A percentile compares a stretch with the other conserved stretches of the same genome.
These are phyloP conservation scores for Valencia hispanica DNA, from an alignment of 2,797 vertebrate genomes.

Conservation along the genomic window DNA sequence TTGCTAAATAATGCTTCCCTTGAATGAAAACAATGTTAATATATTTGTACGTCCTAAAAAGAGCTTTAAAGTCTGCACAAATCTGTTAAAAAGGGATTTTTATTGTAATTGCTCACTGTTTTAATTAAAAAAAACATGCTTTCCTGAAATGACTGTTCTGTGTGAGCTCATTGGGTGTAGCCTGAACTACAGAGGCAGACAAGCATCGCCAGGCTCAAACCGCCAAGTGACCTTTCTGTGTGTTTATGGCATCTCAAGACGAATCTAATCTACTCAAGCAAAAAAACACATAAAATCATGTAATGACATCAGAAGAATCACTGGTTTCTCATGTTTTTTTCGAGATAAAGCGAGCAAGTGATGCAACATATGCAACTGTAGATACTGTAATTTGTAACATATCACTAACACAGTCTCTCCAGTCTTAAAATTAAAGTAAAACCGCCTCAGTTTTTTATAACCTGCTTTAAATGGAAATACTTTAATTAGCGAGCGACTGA, in stretches of 20 bases:
- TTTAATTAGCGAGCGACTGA: neutral
- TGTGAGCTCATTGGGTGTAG: conserved; percentile 19
- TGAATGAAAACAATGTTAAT: conserved; percentile 5
- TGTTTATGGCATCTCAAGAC: neutral
- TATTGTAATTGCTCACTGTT: conserved; percentile 1
- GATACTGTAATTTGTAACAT: neutral
- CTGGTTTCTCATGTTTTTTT: neutral
- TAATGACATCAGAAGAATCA: too few species aligned
- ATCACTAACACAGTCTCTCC: neutral
- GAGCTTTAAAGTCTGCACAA: conserved; percentile 15
- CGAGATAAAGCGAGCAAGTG: neutral
- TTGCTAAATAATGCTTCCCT: conserved; percentile 1
- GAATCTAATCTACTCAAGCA: neutral
- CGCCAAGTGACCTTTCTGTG: neutral
- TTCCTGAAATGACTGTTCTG: neutral
- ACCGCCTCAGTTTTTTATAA: neutral
- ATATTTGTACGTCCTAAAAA: conserved; percentile 4
- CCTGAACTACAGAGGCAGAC: neutral
- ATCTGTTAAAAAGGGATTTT: conserved; percentile 23
- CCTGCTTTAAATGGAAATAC: neutral
- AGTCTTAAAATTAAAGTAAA: neutral
- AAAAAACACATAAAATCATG: neutral
- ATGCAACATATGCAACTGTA: neutral
- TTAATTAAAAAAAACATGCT: conserved; percentile 1
- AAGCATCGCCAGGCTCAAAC: neutral